These are phyloP conservation scores for Allacma fusca DNA, from an alignment of 2,888 invertebrate species.

Conservation along the genomic window DNA sequence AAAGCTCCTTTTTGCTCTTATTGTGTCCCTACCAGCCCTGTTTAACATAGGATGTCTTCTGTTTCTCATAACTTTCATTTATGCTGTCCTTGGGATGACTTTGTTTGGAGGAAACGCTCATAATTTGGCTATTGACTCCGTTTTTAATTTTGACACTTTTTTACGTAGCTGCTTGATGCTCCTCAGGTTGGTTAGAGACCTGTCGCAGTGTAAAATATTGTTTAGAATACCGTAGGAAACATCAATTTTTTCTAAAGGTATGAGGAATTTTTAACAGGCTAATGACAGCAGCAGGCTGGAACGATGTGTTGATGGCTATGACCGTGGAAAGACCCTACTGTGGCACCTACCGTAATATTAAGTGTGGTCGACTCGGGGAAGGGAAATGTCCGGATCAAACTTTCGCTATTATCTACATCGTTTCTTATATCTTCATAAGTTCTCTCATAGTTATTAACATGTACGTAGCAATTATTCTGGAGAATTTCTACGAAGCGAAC, in stretches of 20 bases:
- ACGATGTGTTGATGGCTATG: conserved; percentile 90
- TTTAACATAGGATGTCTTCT: conserved; percentile 95
- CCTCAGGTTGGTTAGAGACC: conserved; percentile 73
- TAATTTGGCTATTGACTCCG: conserved; percentile 88
- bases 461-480: conserved; percentile 97
- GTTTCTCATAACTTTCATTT: conserved; percentile 93
- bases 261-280: conserved; percentile 29
- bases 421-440: conserved; percentile 93
- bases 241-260: too few relatives aligned
- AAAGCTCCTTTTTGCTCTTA: conserved; percentile 91
- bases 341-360: conserved; percentile 59
- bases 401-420: conserved; percentile 88
- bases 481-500: conserved; percentile 97
- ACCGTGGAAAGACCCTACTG: conserved; percentile 67
- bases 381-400: conserved; percentile 90
- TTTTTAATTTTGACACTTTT: conserved; percentile 96
- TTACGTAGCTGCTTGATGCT: conserved; percentile 91
- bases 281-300: conserved; percentile 97
- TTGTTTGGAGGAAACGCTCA: conserved; percentile 91
- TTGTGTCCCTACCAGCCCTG: conserved; percentile 92
- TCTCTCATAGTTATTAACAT: conserved; percentile 98
- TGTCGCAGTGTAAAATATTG: too few relatives aligned
- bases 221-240: too few relatives aligned
- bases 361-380: conserved; percentile 54
- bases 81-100: conserved; percentile 96